phyloP scores from a whole-genome alignment of 2,113 vertebrate genomes.

The Plecotus auritus region DNA sequence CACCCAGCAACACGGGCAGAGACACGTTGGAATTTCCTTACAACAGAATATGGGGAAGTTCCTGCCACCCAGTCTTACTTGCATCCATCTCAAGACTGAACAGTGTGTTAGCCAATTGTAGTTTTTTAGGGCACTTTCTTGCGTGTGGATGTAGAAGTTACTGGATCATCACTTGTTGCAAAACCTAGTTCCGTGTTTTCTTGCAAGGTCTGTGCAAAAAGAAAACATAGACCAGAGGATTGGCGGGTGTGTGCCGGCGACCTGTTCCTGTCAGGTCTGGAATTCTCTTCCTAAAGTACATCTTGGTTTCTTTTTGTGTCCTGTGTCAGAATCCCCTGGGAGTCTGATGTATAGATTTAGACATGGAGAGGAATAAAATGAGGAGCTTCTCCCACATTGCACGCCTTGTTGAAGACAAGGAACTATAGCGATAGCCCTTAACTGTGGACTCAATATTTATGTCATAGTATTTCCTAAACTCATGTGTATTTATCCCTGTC shows the following conservation, averaged over 20 bases:
- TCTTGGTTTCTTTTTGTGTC: background rate
- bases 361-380: background rate
- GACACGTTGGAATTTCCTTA: background rate
- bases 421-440: background rate
- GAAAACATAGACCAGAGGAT: background rate
- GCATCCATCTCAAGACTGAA: background rate
- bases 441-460: background rate
- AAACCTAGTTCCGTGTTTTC: background rate
- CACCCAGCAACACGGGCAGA: background rate
- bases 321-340: background rate
- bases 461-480: background rate
- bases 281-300: background rate
- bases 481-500: background rate
- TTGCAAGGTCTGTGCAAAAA: background rate
- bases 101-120: background rate
- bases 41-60: background rate
- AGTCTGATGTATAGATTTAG: background rate
- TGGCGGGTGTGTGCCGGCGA: background rate
- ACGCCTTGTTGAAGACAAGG: background rate
- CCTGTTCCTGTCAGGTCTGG: background rate
- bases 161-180: background rate
- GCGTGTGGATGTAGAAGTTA: background rate
- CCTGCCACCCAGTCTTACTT: background rate
- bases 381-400: background rate
- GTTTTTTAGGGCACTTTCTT: background rate